Evolutionary conservation across 2,113 vertebrate species (phyloP), one percentile per base, ranked within the genome.

Genomic region (Mustela lutreola): DNA sequence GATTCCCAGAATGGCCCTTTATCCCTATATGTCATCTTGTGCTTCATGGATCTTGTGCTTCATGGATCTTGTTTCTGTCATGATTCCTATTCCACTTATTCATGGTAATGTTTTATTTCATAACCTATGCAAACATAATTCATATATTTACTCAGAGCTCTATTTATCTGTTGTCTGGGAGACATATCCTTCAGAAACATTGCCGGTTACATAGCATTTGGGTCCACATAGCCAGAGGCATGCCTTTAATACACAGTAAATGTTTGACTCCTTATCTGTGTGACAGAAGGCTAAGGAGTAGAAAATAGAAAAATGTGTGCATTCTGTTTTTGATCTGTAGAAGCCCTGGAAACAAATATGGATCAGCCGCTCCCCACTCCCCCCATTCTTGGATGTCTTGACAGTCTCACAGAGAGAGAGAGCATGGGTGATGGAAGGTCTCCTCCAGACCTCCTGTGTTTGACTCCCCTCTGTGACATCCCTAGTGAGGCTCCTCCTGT

Each of bases 201-300:
- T 31, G 50, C 79, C 42, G 24, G 33, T 58, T 84, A 36, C 3
- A 4, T 76, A 10, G 21, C 42, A 0, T 36, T 73, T 19, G 39
- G 21, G 78, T 63, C 93, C 63, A 50, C 2, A 16, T 16, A 48
- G 42, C 28, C 58, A n/a, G 83, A 80, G 48, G 36, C 19, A 7
- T 89, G 9, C 31, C 56, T 79, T 81, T 90, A 60, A 81, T 56
- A 65, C 3, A 11, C 6, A 94, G 56, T 92, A 84, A 78, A 91
- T 48, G 45, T 58, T 5, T 28, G 33, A 78, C 56, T 24, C 26
- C 4, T 95, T 94, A 62, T 86, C 48, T 95, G 21, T 58, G n/a
- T 53, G 53, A 60, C 92, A 97, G 60, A 87, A 78, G 12, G 58
- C 45, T 62, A 76, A 67, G 70, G 11, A 80, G 70, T 58, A n/a